Evolutionary conservation across 2,113 vertebrate species (phyloP).

Genomic region (Eurystomus gularis): DNA sequence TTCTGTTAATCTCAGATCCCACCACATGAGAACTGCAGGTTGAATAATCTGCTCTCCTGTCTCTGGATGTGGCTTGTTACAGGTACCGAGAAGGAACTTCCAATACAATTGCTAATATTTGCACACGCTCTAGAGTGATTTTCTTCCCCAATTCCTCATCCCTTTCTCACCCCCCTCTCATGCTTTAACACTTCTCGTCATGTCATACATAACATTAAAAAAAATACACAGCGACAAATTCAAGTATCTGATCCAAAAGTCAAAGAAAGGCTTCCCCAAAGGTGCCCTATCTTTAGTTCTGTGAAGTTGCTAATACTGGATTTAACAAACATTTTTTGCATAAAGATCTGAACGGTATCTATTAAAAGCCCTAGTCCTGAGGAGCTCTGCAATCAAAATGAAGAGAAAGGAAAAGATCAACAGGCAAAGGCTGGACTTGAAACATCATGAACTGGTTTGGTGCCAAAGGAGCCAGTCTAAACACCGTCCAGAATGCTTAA

Average conservation of each 20-base stretch:
- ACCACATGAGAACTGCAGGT: neutral
- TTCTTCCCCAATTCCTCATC: neutral
- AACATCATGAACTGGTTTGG: neutral
- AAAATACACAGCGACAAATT: neutral
- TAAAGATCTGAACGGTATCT: neutral
- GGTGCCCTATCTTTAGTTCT: rapidly evolving
- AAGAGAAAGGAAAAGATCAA: neutral
- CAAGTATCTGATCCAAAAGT: neutral
- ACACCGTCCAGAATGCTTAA: neutral
- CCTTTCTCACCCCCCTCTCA: neutral
- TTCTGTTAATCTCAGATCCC: neutral
- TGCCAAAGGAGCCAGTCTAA: neutral
- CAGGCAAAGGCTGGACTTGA: neutral
- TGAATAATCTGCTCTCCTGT: neutral
- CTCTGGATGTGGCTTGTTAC: neutral
- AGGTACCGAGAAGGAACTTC: neutral
- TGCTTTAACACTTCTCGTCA: neutral
- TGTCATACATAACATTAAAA: neutral
- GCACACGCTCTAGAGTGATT: neutral
- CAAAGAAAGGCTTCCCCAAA: neutral
- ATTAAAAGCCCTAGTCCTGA: neutral
- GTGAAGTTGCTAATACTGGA: neutral
- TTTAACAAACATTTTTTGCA: neutral
- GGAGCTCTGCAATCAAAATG: neutral
- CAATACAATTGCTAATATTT: neutral